phyloP scores from a whole-genome alignment of 2,888 invertebrate genomes.

The Cheiracanthium punctorium region DNA sequence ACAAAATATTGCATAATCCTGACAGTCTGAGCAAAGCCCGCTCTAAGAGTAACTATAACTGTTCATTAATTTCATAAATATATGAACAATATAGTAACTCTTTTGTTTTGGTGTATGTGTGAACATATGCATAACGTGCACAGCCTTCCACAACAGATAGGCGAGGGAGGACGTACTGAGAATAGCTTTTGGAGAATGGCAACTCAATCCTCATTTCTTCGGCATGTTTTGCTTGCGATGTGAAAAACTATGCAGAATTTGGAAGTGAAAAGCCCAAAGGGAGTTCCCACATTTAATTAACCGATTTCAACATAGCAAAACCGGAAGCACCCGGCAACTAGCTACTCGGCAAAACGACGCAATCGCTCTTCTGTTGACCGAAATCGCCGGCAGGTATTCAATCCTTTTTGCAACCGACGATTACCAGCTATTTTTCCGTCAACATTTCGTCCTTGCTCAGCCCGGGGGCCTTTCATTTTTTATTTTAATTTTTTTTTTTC shows the following conservation, averaged over 20 bases:
- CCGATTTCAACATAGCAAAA: slow-evolving; percentile 31
- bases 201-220: too few species aligned
- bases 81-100: too few species aligned
- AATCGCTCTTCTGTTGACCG: slow-evolving; percentile 1
- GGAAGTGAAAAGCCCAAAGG: neutral
- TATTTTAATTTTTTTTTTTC: neutral
- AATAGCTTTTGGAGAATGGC: too few species aligned
- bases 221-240: neutral
- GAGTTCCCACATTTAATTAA: slow-evolving; percentile 24
- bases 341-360: neutral
- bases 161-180: too few species aligned
- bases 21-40: too few species aligned
- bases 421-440: neutral
- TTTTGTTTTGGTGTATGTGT: too few species aligned
- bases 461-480: neutral
- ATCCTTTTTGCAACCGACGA: neutral
- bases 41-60: too few species aligned
- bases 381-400: neutral
- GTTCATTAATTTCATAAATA: too few species aligned
- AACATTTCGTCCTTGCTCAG: neutral
- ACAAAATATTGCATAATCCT: too few species aligned
- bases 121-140: too few species aligned
- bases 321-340: slow-evolving; percentile 18
- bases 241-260: too few species aligned
- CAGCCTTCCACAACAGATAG: too few species aligned